Evolutionary conservation across 2,113 vertebrate species (phyloP).

Genomic region (Pelusios castaneus): DNA sequence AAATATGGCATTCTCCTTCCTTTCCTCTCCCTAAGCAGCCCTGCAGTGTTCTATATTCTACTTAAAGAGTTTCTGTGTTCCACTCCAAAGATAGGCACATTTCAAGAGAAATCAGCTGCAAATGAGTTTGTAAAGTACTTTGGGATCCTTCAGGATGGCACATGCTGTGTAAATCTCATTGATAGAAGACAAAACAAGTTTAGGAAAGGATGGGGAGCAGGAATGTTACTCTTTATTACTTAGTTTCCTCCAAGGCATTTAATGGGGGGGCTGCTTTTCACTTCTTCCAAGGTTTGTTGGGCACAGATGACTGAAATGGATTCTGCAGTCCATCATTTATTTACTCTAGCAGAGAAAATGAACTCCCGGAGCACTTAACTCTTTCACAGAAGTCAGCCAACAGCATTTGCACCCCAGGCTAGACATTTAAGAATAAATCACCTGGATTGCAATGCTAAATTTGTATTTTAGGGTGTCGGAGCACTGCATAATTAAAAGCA

Average conservation of each 20-base stretch:
- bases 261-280: background rate
- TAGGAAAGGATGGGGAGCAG: background rate
- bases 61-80: background rate
- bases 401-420: too few relatives aligned
- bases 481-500: too few relatives aligned
- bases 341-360: too few relatives aligned
- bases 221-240: background rate
- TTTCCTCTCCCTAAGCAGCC: background rate
- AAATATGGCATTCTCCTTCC: background rate
- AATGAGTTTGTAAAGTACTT: background rate
- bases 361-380: too few relatives aligned
- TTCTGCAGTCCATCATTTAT: too few relatives aligned
- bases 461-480: too few relatives aligned
- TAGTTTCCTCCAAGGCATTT: background rate
- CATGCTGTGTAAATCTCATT: background rate
- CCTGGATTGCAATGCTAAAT: too few relatives aligned
- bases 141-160: background rate
- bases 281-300: too few relatives aligned
- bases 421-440: too few relatives aligned
- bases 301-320: too few relatives aligned
- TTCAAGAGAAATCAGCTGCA: accelerated
- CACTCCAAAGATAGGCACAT: background rate
- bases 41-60: background rate
- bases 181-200: background rate
- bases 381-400: too few relatives aligned